phyloP scores from a whole-genome alignment of 1,140 invertebrate genomes.

The Magallana ariakensis region DNA sequence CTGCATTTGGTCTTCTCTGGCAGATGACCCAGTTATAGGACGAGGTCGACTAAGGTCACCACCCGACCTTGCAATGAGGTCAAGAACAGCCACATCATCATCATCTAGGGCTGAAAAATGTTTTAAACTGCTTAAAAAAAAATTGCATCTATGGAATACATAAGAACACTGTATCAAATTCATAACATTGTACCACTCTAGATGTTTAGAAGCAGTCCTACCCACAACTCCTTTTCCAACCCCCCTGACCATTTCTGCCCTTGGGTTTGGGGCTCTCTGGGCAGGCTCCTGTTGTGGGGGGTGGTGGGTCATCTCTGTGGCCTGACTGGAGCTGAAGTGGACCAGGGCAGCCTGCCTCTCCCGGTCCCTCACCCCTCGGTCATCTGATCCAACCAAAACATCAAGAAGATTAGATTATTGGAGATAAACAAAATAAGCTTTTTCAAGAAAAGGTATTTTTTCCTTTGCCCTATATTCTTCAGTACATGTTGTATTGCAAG shows the following conservation, averaged over 20 bases:
- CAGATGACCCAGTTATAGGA: conserved; percentile 70
- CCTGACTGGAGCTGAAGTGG: conserved; percentile 77
- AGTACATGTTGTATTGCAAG: too few species aligned
- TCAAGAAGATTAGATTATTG: not conserved
- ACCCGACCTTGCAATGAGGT: conserved; percentile 67
- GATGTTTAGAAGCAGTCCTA: conserved; percentile 32
- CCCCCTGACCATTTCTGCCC: conserved; percentile 70
- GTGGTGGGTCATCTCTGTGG: conserved; percentile 71
- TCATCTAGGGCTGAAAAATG: conserved; percentile 68
- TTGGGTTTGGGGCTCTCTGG: conserved; percentile 64
- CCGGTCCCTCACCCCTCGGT: conserved; percentile 77
- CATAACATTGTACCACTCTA: too few species aligned
- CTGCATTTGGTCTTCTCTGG: conserved; percentile 60
- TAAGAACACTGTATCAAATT: too few species aligned
- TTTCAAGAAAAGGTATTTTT: too few species aligned
- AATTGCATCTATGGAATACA: too few species aligned
- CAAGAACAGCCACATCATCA: conserved; percentile 74
- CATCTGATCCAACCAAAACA: conserved; percentile 71
- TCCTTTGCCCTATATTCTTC: too few species aligned
- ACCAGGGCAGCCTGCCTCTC: conserved; percentile 77
- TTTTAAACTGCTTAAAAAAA: too few species aligned
- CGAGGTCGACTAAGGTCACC: conserved; percentile 68
- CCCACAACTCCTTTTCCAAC: conserved; percentile 66
- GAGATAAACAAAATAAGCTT: too few species aligned
- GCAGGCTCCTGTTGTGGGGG: conserved; percentile 55